Conservation (phyloP, 2,113 vertebrate genomes). For the Malurus elegans region DNA sequence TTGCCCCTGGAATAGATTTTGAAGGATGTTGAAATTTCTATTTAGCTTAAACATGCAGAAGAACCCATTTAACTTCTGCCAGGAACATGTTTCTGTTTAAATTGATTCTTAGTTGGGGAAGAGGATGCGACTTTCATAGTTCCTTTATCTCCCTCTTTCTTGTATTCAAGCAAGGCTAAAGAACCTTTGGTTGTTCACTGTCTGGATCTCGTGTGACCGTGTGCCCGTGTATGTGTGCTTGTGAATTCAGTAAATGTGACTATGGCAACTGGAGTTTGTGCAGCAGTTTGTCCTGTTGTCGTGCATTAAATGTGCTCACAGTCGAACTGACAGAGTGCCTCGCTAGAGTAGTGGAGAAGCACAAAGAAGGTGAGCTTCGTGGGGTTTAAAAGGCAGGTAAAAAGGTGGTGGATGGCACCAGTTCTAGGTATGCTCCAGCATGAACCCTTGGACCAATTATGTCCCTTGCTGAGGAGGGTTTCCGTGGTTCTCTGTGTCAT, state of each 20-base stretch:
- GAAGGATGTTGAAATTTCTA: neutral
- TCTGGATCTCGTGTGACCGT: rapidly evolving
- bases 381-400: neutral
- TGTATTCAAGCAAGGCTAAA: neutral
- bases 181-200: neutral
- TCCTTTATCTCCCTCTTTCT: neutral
- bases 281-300: neutral
- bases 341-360: rapidly evolving
- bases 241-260: neutral
- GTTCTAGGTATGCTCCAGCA: neutral
- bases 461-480: neutral
- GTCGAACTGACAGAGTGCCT: neutral
- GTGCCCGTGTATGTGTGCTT: rapidly evolving
- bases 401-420: neutral
- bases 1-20: neutral
- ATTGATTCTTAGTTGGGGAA: neutral
- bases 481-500: rapidly evolving
- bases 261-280: neutral
- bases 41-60: neutral
- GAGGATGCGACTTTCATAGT: neutral
- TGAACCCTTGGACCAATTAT: neutral
- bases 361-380: neutral
- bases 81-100: neutral
- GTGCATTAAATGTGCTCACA: no score
- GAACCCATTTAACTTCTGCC: neutral